These are phyloP conservation scores for Tachina fera DNA, from an alignment of 2,888 invertebrate species.

Conservation along the genomic window DNA sequence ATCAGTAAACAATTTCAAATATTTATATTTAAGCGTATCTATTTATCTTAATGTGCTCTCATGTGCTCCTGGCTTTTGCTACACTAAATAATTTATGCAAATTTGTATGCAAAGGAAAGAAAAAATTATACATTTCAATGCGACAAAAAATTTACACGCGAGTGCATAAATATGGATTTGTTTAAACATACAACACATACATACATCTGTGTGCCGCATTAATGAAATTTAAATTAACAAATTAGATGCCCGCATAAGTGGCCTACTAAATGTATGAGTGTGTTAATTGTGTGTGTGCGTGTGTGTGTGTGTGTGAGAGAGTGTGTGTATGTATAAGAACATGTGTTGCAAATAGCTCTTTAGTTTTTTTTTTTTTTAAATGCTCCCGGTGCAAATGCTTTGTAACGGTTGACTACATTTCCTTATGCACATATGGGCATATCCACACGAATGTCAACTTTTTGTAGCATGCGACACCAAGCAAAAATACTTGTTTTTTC, in stretches of 20 bases:
- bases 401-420: too few species aligned
- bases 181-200: neutral
- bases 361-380: too few species aligned
- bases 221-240: constrained; percentile 61
- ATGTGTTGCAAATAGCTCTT: neutral
- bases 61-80: neutral
- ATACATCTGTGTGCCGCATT: constrained; percentile 38
- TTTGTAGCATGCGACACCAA: too few species aligned
- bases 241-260: constrained; percentile 53
- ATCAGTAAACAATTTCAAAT: constrained; percentile 55
- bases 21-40: constrained; percentile 17
- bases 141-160: constrained; percentile 34
- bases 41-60: constrained; percentile 9
- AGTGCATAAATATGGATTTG: neutral
- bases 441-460: too few species aligned
- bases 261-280: constrained; percentile 19
- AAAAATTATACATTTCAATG: constrained; percentile 32
- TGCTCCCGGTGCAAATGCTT: too few species aligned
- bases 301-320: neutral
- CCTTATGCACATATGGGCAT: too few species aligned
- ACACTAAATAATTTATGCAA: constrained; percentile 32
- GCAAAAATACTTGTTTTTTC: too few species aligned
- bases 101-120: constrained; percentile 35
- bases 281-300: neutral
- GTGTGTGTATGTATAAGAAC: neutral